Conservation (phyloP, 2,888 invertebrate genomes). For the Dione vanillae region DNA sequence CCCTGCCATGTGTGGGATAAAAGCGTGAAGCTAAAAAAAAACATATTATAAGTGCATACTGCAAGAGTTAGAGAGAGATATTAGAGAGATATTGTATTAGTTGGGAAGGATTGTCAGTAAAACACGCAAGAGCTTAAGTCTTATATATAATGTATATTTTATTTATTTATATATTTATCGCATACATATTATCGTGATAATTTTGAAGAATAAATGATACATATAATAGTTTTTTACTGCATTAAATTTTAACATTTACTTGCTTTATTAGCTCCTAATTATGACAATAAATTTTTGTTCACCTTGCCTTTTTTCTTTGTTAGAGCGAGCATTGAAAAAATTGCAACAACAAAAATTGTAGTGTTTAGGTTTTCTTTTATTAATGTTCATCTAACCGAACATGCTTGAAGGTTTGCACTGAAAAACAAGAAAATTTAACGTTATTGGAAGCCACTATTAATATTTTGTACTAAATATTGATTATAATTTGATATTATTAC, state of each 20-base stretch:
- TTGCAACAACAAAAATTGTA: too few species aligned
- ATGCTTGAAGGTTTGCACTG: not conserved
- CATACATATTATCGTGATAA: not conserved
- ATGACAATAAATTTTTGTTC: not conserved
- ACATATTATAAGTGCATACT: too few species aligned
- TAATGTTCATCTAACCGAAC: not conserved
- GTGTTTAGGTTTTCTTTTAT: not conserved
- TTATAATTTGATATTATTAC: constrained; percentile 29
- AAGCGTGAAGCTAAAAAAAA: too few species aligned
- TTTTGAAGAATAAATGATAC: not conserved
- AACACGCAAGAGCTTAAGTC: too few species aligned
- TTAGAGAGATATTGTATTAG: too few species aligned
- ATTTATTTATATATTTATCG: too few species aligned
- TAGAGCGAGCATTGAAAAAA: too few species aligned
- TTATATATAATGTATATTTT: too few species aligned
- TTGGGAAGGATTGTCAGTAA: too few species aligned
- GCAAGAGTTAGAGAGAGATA: too few species aligned
- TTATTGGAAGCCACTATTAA: not conserved
- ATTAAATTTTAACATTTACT: not conserved
- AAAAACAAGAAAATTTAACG: not conserved
- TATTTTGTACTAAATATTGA: constrained; percentile 1
- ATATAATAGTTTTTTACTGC: not conserved
- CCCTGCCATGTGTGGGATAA: too few species aligned
- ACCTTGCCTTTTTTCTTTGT: too few species aligned
- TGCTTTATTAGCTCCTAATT: not conserved